Evolutionary conservation across 2,888 invertebrate genomes (phyloP).

Genomic region (Nineta flava): DNA sequence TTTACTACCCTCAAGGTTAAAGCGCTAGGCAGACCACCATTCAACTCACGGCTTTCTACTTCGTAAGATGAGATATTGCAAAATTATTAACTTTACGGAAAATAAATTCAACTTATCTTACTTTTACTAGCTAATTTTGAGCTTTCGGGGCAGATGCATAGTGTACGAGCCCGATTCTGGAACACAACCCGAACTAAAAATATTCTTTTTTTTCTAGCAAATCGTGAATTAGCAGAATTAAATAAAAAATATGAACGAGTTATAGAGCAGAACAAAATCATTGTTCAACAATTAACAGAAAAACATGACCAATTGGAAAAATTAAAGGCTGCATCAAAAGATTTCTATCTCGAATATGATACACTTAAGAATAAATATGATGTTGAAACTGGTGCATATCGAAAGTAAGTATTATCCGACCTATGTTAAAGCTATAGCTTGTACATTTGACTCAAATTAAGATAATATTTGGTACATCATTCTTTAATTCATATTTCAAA

Average conservation of each 20-base stretch:
- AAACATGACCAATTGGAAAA: constrained; percentile 45
- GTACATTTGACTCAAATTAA: no score
- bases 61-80: no score
- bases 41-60: no score
- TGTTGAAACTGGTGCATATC: constrained; percentile 56
- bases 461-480: not conserved
- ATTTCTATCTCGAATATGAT: constrained; percentile 56
- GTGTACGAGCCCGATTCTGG: no score
- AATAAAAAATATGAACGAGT: constrained; percentile 44
- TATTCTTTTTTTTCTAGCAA: constrained; percentile 30
- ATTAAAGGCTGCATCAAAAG: constrained; percentile 48
- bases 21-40: no score
- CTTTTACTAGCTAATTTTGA: no score
- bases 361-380: constrained; percentile 57
- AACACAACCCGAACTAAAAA: no score
- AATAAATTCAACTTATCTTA: no score
- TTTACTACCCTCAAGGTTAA: no score
- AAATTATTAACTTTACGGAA: no score
- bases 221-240: constrained; percentile 43
- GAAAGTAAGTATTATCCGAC: constrained; percentile 33
- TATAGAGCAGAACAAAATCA: constrained; percentile 37
- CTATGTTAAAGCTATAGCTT: no score
- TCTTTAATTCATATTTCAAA: not conserved
- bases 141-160: no score
- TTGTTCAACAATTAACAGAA: constrained; percentile 43